A percentile compares a stretch with the other conserved stretches of the same genome.
Conservation (phyloP, 1,140 invertebrate species). For the Bombus pascuorum region DNA sequence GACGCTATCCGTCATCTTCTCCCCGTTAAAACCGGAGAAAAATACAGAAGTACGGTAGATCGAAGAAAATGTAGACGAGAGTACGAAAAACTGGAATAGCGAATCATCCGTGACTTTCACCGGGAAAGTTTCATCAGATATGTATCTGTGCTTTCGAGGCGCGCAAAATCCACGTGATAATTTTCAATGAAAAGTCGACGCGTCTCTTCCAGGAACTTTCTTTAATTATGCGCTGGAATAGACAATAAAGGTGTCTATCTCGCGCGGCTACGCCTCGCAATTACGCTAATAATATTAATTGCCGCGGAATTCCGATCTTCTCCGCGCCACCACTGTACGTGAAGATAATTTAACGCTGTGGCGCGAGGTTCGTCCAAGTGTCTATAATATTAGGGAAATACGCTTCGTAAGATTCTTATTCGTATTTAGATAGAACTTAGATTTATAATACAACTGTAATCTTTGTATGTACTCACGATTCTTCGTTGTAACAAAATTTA, state of each 20-base stretch:
- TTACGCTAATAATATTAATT: conserved; percentile 59
- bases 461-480: too few species aligned
- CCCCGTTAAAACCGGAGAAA: conserved; percentile 57
- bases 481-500: too few species aligned
- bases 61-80: neutral
- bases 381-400: neutral
- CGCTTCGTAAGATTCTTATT: neutral
- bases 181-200: conserved; percentile 14
- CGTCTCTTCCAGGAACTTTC: conserved; percentile 24
- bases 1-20: conserved; percentile 70
- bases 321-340: too few species aligned
- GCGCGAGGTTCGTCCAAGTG: too few species aligned
- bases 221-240: conserved; percentile 40
- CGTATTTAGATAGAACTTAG: too few species aligned
- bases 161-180: conserved; percentile 38
- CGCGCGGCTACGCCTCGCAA: conserved; percentile 26
- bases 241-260: conserved; percentile 37
- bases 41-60: conserved; percentile 4
- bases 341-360: neutral
- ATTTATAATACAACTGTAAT: too few species aligned
- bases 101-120: conserved; percentile 40
- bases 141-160: conserved; percentile 23
- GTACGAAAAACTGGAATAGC: conserved; percentile 49
- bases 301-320: conserved; percentile 2
- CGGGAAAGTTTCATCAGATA: conserved; percentile 10